A percentile compares a stretch with the other conserved stretches of the same genome.
Evolutionary conservation across 1,140 invertebrate genomes (phyloP).

Genomic region (Teleopsis dalmanni): DNA sequence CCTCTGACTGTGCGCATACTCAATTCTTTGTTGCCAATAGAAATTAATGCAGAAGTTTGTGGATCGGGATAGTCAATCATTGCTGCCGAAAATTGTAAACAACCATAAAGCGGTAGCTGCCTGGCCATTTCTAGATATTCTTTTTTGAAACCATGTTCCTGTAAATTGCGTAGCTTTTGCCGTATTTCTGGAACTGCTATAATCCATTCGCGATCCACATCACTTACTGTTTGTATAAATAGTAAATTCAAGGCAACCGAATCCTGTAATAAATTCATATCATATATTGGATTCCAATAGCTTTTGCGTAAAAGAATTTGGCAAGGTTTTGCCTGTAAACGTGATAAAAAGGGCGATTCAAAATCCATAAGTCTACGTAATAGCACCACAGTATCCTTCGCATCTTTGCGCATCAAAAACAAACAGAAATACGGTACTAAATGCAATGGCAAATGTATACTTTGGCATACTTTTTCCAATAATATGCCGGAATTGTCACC

Average conservation of each 20-base stretch:
- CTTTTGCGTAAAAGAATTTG: slow-evolving; percentile 71
- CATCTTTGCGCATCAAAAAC: slow-evolving; percentile 73
- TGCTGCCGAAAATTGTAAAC: slow-evolving; percentile 54
- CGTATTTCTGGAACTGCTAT: slow-evolving; percentile 61
- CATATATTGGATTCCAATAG: slow-evolving; percentile 83
- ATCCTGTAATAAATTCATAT: slow-evolving; percentile 73
- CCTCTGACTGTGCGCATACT: slow-evolving; percentile 54
- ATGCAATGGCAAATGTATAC: slow-evolving; percentile 67
- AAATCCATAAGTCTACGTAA: slow-evolving; percentile 86
- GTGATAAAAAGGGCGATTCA: slow-evolving; percentile 91
- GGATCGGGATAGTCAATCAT: slow-evolving; percentile 63
- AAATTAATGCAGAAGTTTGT: slow-evolving; percentile 58
- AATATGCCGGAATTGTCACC: slow-evolving; percentile 76
- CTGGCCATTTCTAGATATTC: slow-evolving; percentile 79
- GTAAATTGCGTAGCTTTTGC: slow-evolving; percentile 60
- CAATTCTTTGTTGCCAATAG: slow-evolving; percentile 71
- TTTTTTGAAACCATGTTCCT: slow-evolving; percentile 68
- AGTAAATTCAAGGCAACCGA: slow-evolving; percentile 76
- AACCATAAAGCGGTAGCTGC: slow-evolving; percentile 80
- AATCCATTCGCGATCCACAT: slow-evolving; percentile 82
- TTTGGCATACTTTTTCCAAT: slow-evolving; percentile 68
- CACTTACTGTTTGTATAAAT: slow-evolving; percentile 78
- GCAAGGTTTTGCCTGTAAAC: slow-evolving; percentile 53
- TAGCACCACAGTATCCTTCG: slow-evolving; percentile 64
- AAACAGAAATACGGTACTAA: slow-evolving; percentile 81